Base-by-base conservation (phyloP, 2,888 invertebrate genomes). In the Amphiduros pacificus region DNA sequence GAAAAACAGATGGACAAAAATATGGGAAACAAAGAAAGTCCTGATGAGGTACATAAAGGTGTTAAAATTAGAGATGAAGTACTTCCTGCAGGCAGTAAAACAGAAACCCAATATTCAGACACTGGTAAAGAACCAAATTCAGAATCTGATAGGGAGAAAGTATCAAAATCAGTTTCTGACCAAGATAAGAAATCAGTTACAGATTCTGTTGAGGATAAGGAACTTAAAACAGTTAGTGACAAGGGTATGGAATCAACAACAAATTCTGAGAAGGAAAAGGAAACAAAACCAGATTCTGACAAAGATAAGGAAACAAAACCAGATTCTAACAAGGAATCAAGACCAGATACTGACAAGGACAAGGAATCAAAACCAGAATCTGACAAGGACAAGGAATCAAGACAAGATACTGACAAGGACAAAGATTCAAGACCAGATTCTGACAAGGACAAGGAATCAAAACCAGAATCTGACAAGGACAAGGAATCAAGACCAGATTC, bases 391-490 rank as follows among this genome's bases (percentile, higher is more conserved):
- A n/a, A n/a, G n/a, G n/a, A n/a, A n/a, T n/a, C n/a, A n/a, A n/a
- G n/a, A n/a, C n/a, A n/a, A n/a, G n/a, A n/a, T 17, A 14, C 17
- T 50, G 11, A 20, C 22, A 17, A 20, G 14, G n/a, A 51, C 14
- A 51, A 26, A 28, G 51, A 36, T 9, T 11, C 9, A 17, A 17
- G 36, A 36, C 9, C 36, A 36, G 36, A 36, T 36, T 36, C 36
- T 36, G 36, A 11, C 14, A 17, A 36, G 14, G 36, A 36, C 14
- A 36, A 36, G 36, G 14, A n/a, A n/a, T n/a, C n/a, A 14, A 24
- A 53, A 27, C 17, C 27, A 49, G 63, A 64, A 32, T 65, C 57
- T 20, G 9, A 17, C n/a, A n/a, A n/a, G 22, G 44, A n/a, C 22
- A 11, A n/a, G 6, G 44, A 44, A 44, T 22, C n/a, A 44, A 17